Evolutionary conservation across 2,797 vertebrate genomes (phyloP).

Genomic region (Aulostomus chinensis): DNA sequence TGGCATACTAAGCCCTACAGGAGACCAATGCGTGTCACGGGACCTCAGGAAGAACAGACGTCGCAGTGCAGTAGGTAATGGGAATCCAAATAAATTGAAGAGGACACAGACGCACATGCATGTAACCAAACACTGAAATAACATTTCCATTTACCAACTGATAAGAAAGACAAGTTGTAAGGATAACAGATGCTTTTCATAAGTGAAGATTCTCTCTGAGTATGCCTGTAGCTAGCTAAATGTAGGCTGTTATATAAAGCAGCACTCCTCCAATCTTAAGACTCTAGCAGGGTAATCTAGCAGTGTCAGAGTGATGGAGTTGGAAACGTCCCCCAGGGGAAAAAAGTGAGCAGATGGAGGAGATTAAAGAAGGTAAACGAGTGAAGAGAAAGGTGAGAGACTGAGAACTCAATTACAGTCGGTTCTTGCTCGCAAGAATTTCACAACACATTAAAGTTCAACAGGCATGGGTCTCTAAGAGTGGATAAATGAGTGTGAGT

Average conservation of each 20-base stretch:
- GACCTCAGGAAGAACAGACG: too few species aligned
- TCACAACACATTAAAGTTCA: constrained; percentile 10
- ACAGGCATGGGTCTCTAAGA: neutral
- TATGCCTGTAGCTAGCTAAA: constrained; percentile 7
- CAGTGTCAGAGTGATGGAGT: constrained; percentile 19
- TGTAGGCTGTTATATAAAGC: constrained; percentile 11
- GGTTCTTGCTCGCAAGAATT: constrained; percentile 1
- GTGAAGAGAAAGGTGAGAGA: constrained; percentile 16
- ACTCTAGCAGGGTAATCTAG: constrained; percentile 16
- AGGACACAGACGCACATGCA: too few species aligned
- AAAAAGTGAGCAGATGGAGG: constrained; percentile 27
- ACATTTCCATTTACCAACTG: too few species aligned
- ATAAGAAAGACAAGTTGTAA: neutral
- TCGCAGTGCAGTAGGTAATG: too few species aligned
- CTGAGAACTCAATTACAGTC: constrained; percentile 31
- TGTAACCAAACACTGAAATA: too few species aligned
- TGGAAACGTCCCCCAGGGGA: constrained; percentile 14
- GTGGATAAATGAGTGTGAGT: neutral
- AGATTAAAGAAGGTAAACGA: constrained; percentile 32
- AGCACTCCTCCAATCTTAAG: neutral
- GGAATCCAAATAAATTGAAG: too few species aligned
- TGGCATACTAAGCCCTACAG: too few species aligned
- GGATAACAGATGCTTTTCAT: neutral
- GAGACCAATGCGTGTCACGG: too few species aligned
- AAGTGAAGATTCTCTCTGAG: too few species aligned